A percentile compares a stretch with the other conserved stretches of the same genome.
phyloP scores from a whole-genome alignment of 2,888 invertebrate species.

The Eilema caniola region DNA sequence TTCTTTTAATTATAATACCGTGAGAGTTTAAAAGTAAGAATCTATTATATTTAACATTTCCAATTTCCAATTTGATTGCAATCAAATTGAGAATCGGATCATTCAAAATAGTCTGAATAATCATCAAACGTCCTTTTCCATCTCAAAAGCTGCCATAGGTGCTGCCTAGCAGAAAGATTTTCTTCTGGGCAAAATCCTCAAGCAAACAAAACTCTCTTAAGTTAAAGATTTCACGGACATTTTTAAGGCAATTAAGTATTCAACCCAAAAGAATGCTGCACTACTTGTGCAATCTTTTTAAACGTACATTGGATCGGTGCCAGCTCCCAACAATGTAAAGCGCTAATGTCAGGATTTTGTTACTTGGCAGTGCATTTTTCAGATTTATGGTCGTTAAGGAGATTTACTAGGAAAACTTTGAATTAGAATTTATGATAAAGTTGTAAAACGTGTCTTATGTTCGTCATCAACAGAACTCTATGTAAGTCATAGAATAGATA shows the following conservation, averaged over 20 bases:
- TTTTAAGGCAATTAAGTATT: neutral
- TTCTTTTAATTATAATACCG: too few relatives aligned
- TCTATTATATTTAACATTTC: too few relatives aligned
- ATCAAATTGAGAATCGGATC: too few relatives aligned
- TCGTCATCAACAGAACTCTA: too few relatives aligned
- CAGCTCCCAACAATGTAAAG: constrained; percentile 24
- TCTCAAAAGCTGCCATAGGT: too few relatives aligned
- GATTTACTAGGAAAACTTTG: constrained; percentile 27
- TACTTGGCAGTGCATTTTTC: constrained; percentile 27
- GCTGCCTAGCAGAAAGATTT: too few relatives aligned
- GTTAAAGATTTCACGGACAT: neutral
- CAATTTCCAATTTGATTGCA: too few relatives aligned
- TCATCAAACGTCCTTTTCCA: too few relatives aligned
- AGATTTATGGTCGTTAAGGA: constrained; percentile 38
- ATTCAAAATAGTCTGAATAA: too few relatives aligned
- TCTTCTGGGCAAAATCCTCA: neutral
- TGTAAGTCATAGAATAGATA: neutral
- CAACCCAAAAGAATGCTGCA: neutral
- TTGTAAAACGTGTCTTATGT: neutral
- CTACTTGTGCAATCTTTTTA: constrained; percentile 11
- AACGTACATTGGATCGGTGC: constrained; percentile 34
- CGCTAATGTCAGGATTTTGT: constrained; percentile 27
- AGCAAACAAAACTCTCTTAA: neutral
- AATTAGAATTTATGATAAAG: neutral
- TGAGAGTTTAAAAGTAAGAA: too few relatives aligned